A percentile compares a stretch with the other conserved stretches of the same genome.
Evolutionary conservation across 2,113 vertebrate species (phyloP).

Genomic region (Blennius ocellaris): DNA sequence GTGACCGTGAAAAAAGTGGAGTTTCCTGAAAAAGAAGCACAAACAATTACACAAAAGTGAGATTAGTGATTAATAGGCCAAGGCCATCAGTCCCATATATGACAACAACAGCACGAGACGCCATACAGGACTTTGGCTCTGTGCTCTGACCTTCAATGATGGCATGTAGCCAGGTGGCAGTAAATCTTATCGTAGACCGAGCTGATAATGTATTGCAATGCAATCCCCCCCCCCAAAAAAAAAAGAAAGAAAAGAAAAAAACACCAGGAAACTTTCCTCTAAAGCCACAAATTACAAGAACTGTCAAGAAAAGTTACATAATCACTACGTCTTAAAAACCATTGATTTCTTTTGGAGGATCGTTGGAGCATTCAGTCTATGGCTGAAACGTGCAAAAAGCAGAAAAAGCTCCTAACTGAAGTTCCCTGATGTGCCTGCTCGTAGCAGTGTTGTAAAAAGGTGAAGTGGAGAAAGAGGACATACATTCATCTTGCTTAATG

Average conservation of each 20-base stretch:
- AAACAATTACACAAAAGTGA: not conserved
- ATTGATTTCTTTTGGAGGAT: not conserved
- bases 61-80: not conserved
- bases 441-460: not conserved
- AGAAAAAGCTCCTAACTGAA: not conserved
- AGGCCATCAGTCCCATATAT: not conserved
- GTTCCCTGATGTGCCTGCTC: not conserved
- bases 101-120: slow-evolving; percentile 5
- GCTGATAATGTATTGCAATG: slow-evolving; percentile 2
- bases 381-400: no score
- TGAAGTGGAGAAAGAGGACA: not conserved
- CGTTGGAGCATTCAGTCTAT: not conserved
- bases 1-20: no score
- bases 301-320: not conserved
- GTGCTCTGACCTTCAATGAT: slow-evolving; percentile 1
- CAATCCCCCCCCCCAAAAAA: no score
- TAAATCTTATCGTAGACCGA: slow-evolving; percentile 3
- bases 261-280: not conserved
- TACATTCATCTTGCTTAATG: not conserved
- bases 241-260: no score
- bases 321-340: not conserved
- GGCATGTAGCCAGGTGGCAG: slow-evolving; percentile 6
- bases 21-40: not conserved
- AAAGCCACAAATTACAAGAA: slow-evolving; percentile 9
- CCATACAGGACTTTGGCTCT: slow-evolving; percentile 15